Conservation (phyloP, 2,888 invertebrate species). For the Sinotaia quadrata region DNA sequence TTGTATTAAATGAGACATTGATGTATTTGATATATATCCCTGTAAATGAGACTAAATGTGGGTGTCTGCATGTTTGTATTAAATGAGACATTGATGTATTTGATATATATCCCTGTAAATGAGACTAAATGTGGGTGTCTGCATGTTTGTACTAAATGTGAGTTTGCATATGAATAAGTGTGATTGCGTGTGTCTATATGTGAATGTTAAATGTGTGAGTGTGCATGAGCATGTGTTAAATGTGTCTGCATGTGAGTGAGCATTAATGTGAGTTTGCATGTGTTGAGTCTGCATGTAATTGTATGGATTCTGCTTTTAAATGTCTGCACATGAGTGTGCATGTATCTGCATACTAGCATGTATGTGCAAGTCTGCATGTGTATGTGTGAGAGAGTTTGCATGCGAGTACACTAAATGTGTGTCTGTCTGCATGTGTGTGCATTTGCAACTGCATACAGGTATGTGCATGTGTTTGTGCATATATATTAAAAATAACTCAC, state of each 20-base stretch:
- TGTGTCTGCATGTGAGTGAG: background rate
- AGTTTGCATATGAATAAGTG: background rate
- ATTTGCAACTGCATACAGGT: background rate
- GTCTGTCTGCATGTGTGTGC: slow-evolving; percentile 2
- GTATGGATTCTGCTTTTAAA: no score
- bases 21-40: no score
- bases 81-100: no score
- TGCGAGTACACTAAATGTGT: background rate
- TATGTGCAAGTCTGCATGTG: background rate
- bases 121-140: background rate
- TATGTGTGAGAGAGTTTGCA: background rate
- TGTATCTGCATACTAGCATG: background rate
- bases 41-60: background rate
- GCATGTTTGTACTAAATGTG: background rate
- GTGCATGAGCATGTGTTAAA: background rate
- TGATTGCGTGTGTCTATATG: background rate
- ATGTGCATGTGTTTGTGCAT: no score
- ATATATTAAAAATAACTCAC: no score
- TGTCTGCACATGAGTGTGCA: background rate
- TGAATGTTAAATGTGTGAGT: background rate
- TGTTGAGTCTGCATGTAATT: background rate
- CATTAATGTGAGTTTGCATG: background rate
- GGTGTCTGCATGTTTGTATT: background rate
- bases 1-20: no score
- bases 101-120: background rate